Base-by-base conservation (phyloP, 2,797 vertebrate genomes). In the Philypnodon macrostomus region DNA sequence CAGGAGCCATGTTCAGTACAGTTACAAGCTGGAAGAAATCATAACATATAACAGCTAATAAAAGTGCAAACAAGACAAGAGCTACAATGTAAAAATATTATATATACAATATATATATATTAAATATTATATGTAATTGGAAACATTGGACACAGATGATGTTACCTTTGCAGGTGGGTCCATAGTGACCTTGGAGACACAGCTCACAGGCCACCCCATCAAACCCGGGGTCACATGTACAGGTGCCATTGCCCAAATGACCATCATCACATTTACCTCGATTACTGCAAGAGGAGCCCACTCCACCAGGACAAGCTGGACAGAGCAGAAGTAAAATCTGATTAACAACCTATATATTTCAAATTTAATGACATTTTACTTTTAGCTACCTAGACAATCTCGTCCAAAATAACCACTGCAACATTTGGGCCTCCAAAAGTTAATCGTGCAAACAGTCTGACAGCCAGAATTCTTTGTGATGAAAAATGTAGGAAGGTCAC, bases 241-340 rank as follows among this genome's bases (percentile, higher is more conserved):
- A 98, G 58, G 90, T 88, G 14, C 94, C 94, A 0, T 87, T 91
- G 5, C 88, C 88, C 0, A 84, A 60, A 61, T 90, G 91, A 6
- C 86, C 88, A 0, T 94, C 91, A 0, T 90, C 76, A 10, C 96
- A 98, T 49, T 67, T 58, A 0, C 96, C 96, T 0, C 61, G 93
- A 62, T 88, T 88, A 19, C 80, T 87, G 68, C 96, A 98, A 0
- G 90, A 85, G 0, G 70, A 63, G 16, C 73, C 75, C 0, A 86
- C 33, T 0, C 92, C 92, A 0, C 95, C 96, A 0, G 96, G 96
- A 72, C 96, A 98, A 30, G 80, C 96, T 98, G 75, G 24, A 31
- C 10, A 31, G 31, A 53, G 29, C 10, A 45, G 2, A 24, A 1
- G 15, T 23, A 14, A 3, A 47, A 34, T 10, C 18, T n/a, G n/a